Conservation (phyloP, 1,140 invertebrate genomes). For the Anastrepha ludens region DNA sequence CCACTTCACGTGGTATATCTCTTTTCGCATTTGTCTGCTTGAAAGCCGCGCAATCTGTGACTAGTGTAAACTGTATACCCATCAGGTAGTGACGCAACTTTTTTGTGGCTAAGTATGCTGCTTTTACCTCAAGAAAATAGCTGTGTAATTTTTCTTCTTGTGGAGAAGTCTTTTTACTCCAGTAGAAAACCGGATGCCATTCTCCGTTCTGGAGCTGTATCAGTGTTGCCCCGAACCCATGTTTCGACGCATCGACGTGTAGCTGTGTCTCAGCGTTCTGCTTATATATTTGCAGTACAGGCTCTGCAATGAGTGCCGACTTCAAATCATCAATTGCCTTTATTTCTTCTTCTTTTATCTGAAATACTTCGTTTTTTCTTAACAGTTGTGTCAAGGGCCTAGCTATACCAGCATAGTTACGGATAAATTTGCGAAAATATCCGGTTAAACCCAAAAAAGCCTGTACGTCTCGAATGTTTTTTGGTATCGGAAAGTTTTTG, state of each 20-base stretch:
- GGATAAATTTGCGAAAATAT: constrained; percentile 45
- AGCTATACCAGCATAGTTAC: constrained; percentile 9
- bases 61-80: constrained; percentile 68
- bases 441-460: constrained; percentile 36
- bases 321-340: background rate
- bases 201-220: constrained; percentile 58
- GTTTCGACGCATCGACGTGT: constrained; percentile 67
- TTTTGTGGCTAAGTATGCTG: constrained; percentile 65
- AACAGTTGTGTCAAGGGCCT: constrained; percentile 23
- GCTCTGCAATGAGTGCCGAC: constrained; percentile 27
- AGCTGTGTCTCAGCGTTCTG: constrained; percentile 61
- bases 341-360: background rate
- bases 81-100: constrained; percentile 68
- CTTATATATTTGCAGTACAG: constrained; percentile 29
- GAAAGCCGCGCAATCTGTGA: constrained; percentile 71
- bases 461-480: constrained; percentile 56
- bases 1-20: constrained; percentile 63
- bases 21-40: constrained; percentile 70
- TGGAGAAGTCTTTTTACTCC: constrained; percentile 33
- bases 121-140: constrained; percentile 61
- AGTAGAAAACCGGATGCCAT: constrained; percentile 47
- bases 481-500: constrained; percentile 63
- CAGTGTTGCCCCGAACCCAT: constrained; percentile 65
- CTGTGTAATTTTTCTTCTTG: constrained; percentile 54
- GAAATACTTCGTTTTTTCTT: constrained; percentile 24